Base-by-base conservation (phyloP, 2,113 vertebrate genomes). In the Pelecanoides urinatrix region DNA sequence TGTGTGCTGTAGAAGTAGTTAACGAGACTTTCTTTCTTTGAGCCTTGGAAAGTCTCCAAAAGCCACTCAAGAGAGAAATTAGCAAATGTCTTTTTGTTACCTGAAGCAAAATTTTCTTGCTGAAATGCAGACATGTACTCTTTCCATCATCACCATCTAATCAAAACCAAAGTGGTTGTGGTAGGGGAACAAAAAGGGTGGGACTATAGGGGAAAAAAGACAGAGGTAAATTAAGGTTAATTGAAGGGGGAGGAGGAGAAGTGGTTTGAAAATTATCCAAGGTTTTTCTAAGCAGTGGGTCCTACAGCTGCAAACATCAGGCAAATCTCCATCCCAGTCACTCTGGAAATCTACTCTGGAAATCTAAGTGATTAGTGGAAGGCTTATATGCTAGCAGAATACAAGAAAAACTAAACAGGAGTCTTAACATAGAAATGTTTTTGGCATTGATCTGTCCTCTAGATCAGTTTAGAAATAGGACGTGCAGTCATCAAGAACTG, bases 71-170 rank as follows among this genome's bases (percentile, higher is more conserved):
- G 95, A 98, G 94, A 82, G 92, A 97, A 98, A 98, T 97, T 94
- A 97, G 96, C 96, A 98, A 98, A 97, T 97, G 96, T 96, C 76
- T 96, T 97, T 97, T 96, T 94, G 95, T 97, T 97, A 95, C 92
- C 92, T 96, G 44, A 22, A 59, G 94, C 79, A 12, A 97, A 98
- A 96, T 95, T 96, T 75, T 97, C 93, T 96, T 90, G 86, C 94
- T 97, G 87, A 97, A 97, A 89, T 79, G 44, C 23, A 18, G 49
- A 87, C 47, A 52, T 0, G 0, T 75, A 61, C 56, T 89, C 56
- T 85, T 61, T 96, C 91, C 75, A 79, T 92, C 76, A 78, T 94
- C 88, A 67, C 59, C 82, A 65, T 68, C 91, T 80, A 93, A 83
- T 92, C 7, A 19, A 95, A 86, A 86, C 58, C 86, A 81, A 87